Evolutionary conservation across 2,888 invertebrate species (phyloP).

Genomic region (Portevinia maculata): DNA sequence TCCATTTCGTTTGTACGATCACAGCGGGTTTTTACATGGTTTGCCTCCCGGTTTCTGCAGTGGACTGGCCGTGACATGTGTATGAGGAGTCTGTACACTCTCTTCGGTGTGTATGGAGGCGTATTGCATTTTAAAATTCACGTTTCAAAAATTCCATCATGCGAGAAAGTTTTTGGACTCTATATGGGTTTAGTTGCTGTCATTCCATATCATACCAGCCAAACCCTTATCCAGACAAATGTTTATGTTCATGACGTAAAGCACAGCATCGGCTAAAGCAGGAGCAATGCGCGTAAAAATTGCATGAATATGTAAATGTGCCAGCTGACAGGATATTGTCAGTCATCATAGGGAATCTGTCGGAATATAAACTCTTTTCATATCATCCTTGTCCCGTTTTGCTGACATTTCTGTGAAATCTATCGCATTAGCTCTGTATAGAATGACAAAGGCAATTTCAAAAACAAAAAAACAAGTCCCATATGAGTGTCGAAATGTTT

Average conservation of each 20-base stretch:
- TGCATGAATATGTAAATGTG: slow-evolving; percentile 73
- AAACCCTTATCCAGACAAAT: slow-evolving; percentile 41
- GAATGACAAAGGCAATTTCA: slow-evolving; percentile 65
- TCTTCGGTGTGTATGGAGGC: slow-evolving; percentile 34
- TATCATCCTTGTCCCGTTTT: background rate
- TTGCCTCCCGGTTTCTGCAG: background rate
- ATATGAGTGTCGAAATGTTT: slow-evolving; percentile 39
- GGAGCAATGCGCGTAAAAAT: slow-evolving; percentile 61
- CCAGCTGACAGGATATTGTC: slow-evolving; percentile 73
- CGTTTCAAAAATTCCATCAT: slow-evolving; percentile 66
- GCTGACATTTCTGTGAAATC: slow-evolving; percentile 59
- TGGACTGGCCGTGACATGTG: slow-evolving; percentile 63
- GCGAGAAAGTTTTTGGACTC: slow-evolving; percentile 56
- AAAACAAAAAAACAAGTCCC: slow-evolving; percentile 2
- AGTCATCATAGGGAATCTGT: slow-evolving; percentile 70
- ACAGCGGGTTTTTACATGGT: background rate
- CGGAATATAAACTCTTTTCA: slow-evolving; percentile 57
- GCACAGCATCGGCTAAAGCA: slow-evolving; percentile 38
- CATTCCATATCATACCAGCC: background rate
- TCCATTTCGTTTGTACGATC: too few species aligned
- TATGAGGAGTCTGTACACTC: background rate
- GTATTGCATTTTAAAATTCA: slow-evolving; percentile 59
- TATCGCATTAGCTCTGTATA: slow-evolving; percentile 61
- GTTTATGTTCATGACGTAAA: slow-evolving; percentile 64
- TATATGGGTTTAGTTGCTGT: slow-evolving; percentile 2